These are phyloP conservation scores for Drosophila pectinifera DNA, from an alignment of 1,140 invertebrate species.

Conservation along the genomic window DNA sequence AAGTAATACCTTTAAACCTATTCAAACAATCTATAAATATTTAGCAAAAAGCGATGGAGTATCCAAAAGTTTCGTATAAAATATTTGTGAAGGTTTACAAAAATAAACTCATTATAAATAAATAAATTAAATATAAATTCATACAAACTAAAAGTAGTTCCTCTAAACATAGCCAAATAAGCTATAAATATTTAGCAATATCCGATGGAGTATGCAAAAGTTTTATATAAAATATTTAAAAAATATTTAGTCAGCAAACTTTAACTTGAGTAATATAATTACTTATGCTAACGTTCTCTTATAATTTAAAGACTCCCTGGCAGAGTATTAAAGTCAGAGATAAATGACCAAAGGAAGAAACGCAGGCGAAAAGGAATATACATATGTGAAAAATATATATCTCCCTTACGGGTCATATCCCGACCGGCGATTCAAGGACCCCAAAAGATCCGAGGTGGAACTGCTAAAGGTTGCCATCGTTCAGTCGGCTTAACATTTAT, in stretches of 20 bases:
- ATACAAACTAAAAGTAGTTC: neutral
- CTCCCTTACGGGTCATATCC: conserved; percentile 22
- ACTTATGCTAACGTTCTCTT: too few species aligned
- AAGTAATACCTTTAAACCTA: too few species aligned
- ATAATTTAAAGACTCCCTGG: neutral
- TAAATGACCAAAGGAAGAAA: conserved; percentile 11
- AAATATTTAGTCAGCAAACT: neutral
- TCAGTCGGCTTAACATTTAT: conserved; percentile 45
- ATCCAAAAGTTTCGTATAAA: neutral
- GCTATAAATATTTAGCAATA: too few species aligned
- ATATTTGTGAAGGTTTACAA: too few species aligned
- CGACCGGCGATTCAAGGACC: conserved; percentile 18
- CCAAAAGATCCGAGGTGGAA: conserved; percentile 12
- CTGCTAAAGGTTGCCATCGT: conserved; percentile 33
- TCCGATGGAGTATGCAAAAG: too few species aligned
- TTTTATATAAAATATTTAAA: neutral
- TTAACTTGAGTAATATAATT: neutral
- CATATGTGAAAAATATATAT: conserved; percentile 23
- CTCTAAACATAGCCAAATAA: neutral
- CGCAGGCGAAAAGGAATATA: conserved; percentile 6
- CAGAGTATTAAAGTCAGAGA: neutral
- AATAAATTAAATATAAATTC: too few species aligned
- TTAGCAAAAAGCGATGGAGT: accelerated
- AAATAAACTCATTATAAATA: too few species aligned
- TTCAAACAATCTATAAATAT: too few species aligned